Conservation (phyloP, 1,140 invertebrate species). For the Caenorhabditis elegans region DNA sequence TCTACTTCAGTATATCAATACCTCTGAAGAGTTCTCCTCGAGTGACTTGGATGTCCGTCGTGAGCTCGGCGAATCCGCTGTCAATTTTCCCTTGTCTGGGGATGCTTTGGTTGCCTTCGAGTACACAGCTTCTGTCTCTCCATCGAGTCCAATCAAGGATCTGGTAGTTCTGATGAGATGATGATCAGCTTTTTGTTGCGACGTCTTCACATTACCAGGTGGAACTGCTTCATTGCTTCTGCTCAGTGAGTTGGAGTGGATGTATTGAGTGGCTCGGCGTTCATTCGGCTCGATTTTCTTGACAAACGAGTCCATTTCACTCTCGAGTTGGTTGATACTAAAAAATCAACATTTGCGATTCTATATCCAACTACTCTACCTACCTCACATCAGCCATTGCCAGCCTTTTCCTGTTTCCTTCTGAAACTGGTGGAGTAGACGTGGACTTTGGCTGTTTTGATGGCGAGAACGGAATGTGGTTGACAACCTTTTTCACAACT, state of each 20-base stretch:
- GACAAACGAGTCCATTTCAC: background rate
- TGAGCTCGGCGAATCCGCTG: background rate
- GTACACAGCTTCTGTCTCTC: background rate
- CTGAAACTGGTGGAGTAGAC: background rate
- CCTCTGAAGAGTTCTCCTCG: background rate
- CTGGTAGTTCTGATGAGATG: background rate
- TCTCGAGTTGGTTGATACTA: background rate
- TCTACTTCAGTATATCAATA: too few species aligned
- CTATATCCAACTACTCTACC: too few species aligned
- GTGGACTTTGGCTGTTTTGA: background rate
- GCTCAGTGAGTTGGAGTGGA: background rate
- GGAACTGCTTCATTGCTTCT: background rate
- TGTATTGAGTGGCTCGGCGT: background rate
- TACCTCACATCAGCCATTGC: background rate
- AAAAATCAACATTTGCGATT: background rate
- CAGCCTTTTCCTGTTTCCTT: background rate
- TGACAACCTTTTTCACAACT: background rate
- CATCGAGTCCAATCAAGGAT: constrained; percentile 11
- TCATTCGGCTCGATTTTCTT: background rate
- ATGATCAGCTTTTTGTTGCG: background rate
- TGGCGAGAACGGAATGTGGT: background rate
- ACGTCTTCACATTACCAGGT: background rate
- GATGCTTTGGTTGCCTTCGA: background rate
- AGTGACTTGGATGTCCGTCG: background rate
- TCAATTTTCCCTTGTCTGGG: background rate